phyloP scores from a whole-genome alignment of 2,888 invertebrate genomes.

The Antheraea yamamai region DNA sequence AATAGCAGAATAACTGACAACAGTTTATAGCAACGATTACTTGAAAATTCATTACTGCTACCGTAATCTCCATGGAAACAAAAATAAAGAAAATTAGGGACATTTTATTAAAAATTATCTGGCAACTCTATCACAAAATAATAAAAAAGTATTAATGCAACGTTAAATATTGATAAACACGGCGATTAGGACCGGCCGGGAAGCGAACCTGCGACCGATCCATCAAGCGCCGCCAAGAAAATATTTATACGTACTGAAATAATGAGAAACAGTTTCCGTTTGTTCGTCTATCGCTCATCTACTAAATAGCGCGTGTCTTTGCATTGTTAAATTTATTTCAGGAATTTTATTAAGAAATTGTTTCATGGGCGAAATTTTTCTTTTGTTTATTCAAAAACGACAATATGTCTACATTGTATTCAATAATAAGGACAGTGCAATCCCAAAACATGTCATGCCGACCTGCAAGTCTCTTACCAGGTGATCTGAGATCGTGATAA shows the following conservation, averaged over 20 bases:
- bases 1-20: too few relatives aligned
- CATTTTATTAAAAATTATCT: too few relatives aligned
- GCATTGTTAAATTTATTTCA: slow-evolving; percentile 13
- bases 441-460: too few relatives aligned
- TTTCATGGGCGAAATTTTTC: not conserved
- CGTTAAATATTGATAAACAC: slow-evolving; percentile 67
- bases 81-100: too few relatives aligned
- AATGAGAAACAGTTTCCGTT: slow-evolving; percentile 49
- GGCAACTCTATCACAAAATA: not conserved
- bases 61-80: too few relatives aligned
- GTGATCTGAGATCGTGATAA: too few relatives aligned
- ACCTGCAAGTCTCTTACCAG: too few relatives aligned
- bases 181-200: slow-evolving; percentile 49
- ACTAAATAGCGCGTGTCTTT: not conserved
- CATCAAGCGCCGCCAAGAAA: slow-evolving; percentile 64
- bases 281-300: slow-evolving; percentile 19
- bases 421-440: too few relatives aligned
- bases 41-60: too few relatives aligned
- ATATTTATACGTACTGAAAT: slow-evolving; percentile 62
- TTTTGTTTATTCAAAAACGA: not conserved
- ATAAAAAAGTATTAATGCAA: slow-evolving; percentile 27
- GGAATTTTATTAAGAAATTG: not conserved
- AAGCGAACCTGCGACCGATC: slow-evolving; percentile 52
- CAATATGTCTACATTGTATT: not conserved
- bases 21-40: too few relatives aligned